Percentiles rank a stretch among this genome's conserved stretches.
Evolutionary conservation across 2,113 vertebrate genomes (phyloP).

Genomic region (Bolborhynchus lineola): DNA sequence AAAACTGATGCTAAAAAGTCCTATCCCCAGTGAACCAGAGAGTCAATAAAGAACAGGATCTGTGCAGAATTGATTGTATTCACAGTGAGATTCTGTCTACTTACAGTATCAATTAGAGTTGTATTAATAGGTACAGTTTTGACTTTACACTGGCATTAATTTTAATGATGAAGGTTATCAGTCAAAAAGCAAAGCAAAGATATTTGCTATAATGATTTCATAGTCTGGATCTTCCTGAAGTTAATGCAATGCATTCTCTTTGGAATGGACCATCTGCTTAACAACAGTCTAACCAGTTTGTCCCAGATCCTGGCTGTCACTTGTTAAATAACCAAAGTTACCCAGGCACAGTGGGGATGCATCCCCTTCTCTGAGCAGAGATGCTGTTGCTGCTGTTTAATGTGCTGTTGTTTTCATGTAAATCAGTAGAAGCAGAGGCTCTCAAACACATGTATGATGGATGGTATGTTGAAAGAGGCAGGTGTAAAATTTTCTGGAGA

Average conservation of each 20-base stretch:
- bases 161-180: constrained; percentile 73
- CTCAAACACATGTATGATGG: not conserved
- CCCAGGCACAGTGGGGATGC: not conserved
- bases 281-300: not conserved
- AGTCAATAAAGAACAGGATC: constrained; percentile 65
- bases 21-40: not conserved
- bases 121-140: constrained; percentile 67
- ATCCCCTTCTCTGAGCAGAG: not conserved
- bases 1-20: constrained; percentile 11
- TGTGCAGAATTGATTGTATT: constrained; percentile 60
- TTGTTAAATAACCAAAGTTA: not conserved
- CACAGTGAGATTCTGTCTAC: constrained; percentile 41
- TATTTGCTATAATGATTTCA: constrained; percentile 36
- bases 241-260: not conserved
- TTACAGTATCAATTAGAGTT: constrained; percentile 60
- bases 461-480: not conserved
- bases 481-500: not conserved
- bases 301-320: not conserved
- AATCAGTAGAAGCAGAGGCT: not conserved
- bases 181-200: constrained; percentile 58
- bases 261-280: not conserved
- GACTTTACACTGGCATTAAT: constrained; percentile 61
- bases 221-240: not conserved
- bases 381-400: not conserved
- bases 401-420: not conserved